Percentiles rank a stretch among this genome's conserved stretches.
Conservation (phyloP, 2,113 vertebrate species). For the Cheirogaleus medius region DNA sequence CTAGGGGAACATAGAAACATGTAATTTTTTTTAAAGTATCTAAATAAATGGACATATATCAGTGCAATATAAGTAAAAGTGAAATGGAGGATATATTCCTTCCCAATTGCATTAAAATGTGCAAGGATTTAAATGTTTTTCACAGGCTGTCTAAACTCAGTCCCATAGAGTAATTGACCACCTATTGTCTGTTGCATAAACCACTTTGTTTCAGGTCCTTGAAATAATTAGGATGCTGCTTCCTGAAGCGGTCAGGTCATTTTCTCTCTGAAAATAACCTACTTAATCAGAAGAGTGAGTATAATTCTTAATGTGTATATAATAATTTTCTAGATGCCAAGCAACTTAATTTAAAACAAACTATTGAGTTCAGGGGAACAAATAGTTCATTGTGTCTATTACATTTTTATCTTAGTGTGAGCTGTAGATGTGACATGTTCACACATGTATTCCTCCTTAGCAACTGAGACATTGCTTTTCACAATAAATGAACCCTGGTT, state of each 20-base stretch:
- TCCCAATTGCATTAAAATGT: neutral
- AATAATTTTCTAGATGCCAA: neutral
- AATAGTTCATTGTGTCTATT: neutral
- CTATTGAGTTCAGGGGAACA: neutral
- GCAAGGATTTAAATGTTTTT: neutral
- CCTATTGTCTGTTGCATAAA: neutral
- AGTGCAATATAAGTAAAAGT: neutral
- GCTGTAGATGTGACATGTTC: neutral
- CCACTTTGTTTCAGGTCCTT: neutral
- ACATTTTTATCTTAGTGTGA: neutral
- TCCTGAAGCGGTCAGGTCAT: neutral
- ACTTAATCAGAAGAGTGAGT: neutral
- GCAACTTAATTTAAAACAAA: neutral
- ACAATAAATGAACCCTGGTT: neutral
- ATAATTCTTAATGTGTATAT: neutral
- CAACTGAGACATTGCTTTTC: neutral
- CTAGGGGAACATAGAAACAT: neutral
- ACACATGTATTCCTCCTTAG: neutral
- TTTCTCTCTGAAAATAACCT: neutral
- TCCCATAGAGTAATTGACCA: neutral
- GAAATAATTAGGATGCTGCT: neutral
- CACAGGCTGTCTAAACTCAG: neutral
- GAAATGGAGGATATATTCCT: neutral
- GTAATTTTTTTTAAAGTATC: neutral
- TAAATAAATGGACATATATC: neutral